phyloP scores from a whole-genome alignment of 2,797 vertebrate genomes.

The Caiman crocodilus region DNA sequence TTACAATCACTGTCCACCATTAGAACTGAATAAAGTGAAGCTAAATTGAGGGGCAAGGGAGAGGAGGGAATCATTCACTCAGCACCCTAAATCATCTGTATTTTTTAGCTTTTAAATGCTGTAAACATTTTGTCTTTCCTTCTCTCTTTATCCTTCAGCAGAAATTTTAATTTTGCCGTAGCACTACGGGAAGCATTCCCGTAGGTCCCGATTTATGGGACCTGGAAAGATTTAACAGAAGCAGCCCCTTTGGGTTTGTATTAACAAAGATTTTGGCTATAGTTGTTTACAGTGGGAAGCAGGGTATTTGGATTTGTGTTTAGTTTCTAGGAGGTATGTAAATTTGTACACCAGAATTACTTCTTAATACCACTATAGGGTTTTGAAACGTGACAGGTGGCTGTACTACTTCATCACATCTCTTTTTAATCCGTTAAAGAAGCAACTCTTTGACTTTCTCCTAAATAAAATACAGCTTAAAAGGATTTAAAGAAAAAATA shows the following conservation, averaged over 20 bases:
- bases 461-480: background rate
- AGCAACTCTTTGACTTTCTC: background rate
- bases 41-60: background rate
- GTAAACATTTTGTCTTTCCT: background rate
- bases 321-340: slow-evolving; percentile 5
- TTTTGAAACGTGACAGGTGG: slow-evolving; percentile 53
- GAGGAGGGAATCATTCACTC: background rate
- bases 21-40: background rate
- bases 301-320: background rate
- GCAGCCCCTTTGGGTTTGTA: background rate
- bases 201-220: no score
- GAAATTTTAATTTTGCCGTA: background rate
- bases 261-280: slow-evolving; percentile 6
- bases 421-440: slow-evolving; percentile 9
- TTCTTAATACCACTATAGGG: background rate
- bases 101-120: background rate
- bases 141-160: background rate
- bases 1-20: background rate
- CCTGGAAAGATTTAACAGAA: slow-evolving; percentile 1
- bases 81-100: background rate
- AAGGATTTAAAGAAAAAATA: background rate
- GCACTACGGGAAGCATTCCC: background rate
- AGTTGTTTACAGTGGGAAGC: background rate
- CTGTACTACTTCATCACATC: background rate
- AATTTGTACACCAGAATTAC: slow-evolving; percentile 25